These are phyloP conservation scores for Acleris emargana DNA, from an alignment of 2,888 invertebrate species.

Conservation along the genomic window DNA sequence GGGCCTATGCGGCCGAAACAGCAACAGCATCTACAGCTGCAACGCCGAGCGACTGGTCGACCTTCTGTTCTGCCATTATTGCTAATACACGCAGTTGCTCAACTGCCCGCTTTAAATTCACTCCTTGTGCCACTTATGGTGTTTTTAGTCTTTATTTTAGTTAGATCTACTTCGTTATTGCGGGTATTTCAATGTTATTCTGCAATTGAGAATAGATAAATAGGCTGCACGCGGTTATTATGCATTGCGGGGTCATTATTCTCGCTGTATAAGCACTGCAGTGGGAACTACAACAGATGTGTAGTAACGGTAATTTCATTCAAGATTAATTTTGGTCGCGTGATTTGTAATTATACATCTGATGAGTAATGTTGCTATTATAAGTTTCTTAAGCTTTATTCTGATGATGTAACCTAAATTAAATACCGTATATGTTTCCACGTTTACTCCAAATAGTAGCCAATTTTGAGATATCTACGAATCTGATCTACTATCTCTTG, in stretches of 20 bases:
- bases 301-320: slow-evolving; percentile 6
- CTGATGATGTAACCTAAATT: not conserved
- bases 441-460: too few species aligned
- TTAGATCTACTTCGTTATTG: slow-evolving; percentile 14
- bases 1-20: slow-evolving; percentile 49
- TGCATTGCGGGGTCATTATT: slow-evolving; percentile 8
- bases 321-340: slow-evolving; percentile 19
- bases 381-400: slow-evolving; percentile 11
- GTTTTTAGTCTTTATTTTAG: slow-evolving; percentile 35
- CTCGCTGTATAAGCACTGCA: not conserved
- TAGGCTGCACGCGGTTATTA: slow-evolving; percentile 4
- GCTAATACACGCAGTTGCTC: slow-evolving; percentile 76
- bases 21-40: slow-evolving; percentile 50
- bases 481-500: too few species aligned
- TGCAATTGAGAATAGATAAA: not conserved
- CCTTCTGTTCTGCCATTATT: slow-evolving; percentile 77
- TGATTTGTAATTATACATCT: slow-evolving; percentile 11
- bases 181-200: slow-evolving; percentile 2
- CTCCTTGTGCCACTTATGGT: slow-evolving; percentile 61
- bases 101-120: slow-evolving; percentile 63
- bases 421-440: too few species aligned
- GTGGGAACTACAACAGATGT: slow-evolving; percentile 3
- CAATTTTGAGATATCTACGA: too few species aligned
- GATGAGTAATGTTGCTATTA: slow-evolving; percentile 2
- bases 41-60: slow-evolving; percentile 66